Conservation (phyloP, 2,888 invertebrate species). For the Panopea generosa region DNA sequence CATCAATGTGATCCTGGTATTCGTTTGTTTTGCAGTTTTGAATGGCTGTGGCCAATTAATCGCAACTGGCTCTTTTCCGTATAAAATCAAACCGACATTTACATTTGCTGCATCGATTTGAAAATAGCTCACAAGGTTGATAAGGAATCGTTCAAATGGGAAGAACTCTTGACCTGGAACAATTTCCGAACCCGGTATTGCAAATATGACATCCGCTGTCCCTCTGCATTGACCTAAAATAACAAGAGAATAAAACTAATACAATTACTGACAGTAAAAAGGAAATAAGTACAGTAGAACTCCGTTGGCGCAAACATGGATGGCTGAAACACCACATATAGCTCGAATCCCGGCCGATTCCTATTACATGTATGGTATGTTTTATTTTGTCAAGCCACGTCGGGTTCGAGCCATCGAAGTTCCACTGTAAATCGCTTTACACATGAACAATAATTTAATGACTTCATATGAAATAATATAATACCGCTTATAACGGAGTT, state of each 20-base stretch:
- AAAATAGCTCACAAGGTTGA: conserved; percentile 66
- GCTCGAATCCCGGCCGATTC: too few species aligned
- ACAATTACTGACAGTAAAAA: too few species aligned
- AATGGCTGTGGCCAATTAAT: conserved; percentile 63
- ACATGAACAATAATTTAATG: too few species aligned
- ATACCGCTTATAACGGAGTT: too few species aligned
- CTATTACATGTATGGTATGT: too few species aligned
- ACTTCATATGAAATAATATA: too few species aligned
- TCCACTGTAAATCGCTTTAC: too few species aligned
- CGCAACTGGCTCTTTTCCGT: conserved; percentile 59
- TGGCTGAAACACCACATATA: too few species aligned
- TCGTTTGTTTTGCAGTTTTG: conserved; percentile 60
- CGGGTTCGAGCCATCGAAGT: too few species aligned
- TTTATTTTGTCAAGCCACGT: too few species aligned
- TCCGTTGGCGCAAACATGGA: too few species aligned
- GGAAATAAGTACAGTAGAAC: too few species aligned
- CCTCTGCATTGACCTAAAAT: conserved; percentile 64
- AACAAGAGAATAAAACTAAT: not conserved
- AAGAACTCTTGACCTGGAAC: conserved; percentile 71
- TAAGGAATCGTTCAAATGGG: conserved; percentile 69
- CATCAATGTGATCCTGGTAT: conserved; percentile 68
- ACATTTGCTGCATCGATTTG: conserved; percentile 53
- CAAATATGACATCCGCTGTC: conserved; percentile 65
- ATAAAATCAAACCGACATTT: conserved; percentile 66
- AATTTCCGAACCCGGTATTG: conserved; percentile 61